Conservation (phyloP, 2,888 invertebrate species). For the Amiota communis region DNA sequence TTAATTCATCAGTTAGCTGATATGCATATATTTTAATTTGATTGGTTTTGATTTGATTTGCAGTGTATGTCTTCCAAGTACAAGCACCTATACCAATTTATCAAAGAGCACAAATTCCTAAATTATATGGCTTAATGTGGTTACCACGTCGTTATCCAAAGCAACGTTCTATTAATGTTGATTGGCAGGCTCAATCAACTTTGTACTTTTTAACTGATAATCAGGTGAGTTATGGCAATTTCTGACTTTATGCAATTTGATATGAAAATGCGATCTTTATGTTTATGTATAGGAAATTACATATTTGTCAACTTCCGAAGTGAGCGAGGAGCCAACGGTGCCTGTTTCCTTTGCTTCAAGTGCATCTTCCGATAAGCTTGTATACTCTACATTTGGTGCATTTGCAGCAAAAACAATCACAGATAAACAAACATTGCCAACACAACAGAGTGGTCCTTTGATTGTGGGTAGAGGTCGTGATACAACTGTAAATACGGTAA, state of each 20-base stretch:
- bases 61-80: constrained; percentile 80
- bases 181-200: constrained; percentile 78
- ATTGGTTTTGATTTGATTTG: constrained; percentile 42
- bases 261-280: not conserved
- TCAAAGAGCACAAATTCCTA: constrained; percentile 73
- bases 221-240: constrained; percentile 72
- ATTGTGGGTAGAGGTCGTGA: constrained; percentile 72
- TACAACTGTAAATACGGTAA: constrained; percentile 74
- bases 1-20: not conserved
- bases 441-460: constrained; percentile 56
- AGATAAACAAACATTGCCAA: constrained; percentile 30
- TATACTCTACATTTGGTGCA: constrained; percentile 74
- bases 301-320: constrained; percentile 72
- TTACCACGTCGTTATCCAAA: constrained; percentile 75
- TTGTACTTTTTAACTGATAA: constrained; percentile 78
- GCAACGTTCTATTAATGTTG: constrained; percentile 72
- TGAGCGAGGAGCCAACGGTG: constrained; percentile 71
- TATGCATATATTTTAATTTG: constrained; percentile 3
- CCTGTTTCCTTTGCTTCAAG: constrained; percentile 67
- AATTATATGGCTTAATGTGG: constrained; percentile 75
- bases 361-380: constrained; percentile 54
- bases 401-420: constrained; percentile 71
- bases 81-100: constrained; percentile 76
- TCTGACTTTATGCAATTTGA: constrained; percentile 14
- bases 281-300: constrained; percentile 73